Conservation (phyloP, 2,797 vertebrate genomes). For the Muscicapa comitata region DNA sequence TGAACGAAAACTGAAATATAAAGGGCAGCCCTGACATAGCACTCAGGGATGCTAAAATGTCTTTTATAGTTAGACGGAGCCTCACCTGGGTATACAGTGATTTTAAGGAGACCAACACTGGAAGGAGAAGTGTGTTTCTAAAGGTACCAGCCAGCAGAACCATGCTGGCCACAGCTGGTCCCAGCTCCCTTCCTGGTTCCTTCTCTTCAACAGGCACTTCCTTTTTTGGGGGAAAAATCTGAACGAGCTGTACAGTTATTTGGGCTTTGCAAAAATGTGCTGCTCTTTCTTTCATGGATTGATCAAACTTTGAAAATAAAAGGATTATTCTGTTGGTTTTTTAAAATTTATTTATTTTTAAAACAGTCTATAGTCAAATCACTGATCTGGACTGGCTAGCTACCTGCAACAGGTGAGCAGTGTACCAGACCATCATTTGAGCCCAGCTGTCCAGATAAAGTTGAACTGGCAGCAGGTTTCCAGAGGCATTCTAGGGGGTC, state of each 20-base stretch:
- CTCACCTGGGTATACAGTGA: neutral
- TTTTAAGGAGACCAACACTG: neutral
- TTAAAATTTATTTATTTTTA: neutral
- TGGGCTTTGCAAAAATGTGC: conserved; percentile 47
- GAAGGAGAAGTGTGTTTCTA: neutral
- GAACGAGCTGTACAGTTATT: conserved; percentile 47
- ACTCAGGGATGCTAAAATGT: neutral
- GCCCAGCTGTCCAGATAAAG: neutral
- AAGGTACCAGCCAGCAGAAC: neutral
- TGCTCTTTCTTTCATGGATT: conserved; percentile 53
- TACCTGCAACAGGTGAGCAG: neutral
- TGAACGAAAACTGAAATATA: neutral
- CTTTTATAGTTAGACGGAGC: neutral
- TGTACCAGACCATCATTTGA: neutral
- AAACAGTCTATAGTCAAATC: neutral
- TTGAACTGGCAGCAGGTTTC: neutral
- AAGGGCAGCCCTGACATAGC: neutral
- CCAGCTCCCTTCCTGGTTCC: neutral
- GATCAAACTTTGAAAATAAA: conserved; percentile 47
- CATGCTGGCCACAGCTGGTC: neutral
- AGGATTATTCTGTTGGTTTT: neutral
- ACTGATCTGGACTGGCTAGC: neutral
- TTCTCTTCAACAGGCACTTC: neutral
- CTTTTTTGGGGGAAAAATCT: conserved; percentile 10
- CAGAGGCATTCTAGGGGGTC: neutral